Base-by-base conservation (phyloP, 2,888 invertebrate species). In the Dusona sp. region DNA sequence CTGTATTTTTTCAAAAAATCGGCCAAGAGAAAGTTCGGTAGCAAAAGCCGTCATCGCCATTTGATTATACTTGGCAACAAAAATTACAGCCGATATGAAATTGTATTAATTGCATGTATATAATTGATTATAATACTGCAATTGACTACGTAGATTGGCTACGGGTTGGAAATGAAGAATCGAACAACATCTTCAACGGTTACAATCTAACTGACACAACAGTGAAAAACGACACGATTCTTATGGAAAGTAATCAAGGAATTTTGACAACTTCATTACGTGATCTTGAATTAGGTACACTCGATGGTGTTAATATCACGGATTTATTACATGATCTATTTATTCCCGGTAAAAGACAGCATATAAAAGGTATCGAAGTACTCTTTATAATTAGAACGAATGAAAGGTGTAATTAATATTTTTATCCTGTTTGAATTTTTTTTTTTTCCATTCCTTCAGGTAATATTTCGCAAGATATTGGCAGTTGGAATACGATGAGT, bases 291-390 rank as follows among this genome's bases (percentile, higher is more conserved):
- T n/a, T 77, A 68, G 81, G 2, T 64, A 81, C 9, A 68, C 22
- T 93, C 6, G 92, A 93, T 42, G 85, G 83, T 1, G 38, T 89
- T 4, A 38, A 89, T 64, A 6, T 93, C 3, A 42, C 84, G 9
- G 25, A 83, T 42, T 89, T 92, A 29, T 74, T 91, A 4, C 29
- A 84, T 13, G 81, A 91, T 74, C 9, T 92, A 2, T 93, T 92
- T 64, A 75, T 92, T 19, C n/a, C 88, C 8, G 89, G 89, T 22
- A 48, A 70, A 13, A 89, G 82, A 36, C 91, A 92, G 72, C 77
- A 51, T 4, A 92, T 93, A 22, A 87, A 81, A 88, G 92, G 93
- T 92, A 90, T 54, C 11, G 19, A 6, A n/a, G 22, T 33, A 25
- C 0, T 42, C n/a, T 48, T 13, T 54, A 13, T 16, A 51, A 8